Evolutionary conservation across 37 sponge, comb jelly and placozoan species (phyloP).

Genomic region (Aplysina aerophoba): DNA sequence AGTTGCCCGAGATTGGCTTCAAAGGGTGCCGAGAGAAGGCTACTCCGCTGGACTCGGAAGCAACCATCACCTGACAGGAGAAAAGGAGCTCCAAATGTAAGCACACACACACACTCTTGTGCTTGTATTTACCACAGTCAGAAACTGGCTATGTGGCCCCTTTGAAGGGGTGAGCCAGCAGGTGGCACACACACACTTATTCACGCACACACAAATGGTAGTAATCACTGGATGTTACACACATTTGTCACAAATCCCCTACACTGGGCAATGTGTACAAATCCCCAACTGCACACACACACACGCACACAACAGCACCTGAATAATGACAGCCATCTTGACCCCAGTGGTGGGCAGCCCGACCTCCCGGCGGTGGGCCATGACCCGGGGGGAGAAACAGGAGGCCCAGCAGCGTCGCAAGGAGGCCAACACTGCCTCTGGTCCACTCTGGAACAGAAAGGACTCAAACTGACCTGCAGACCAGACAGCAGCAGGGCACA

Average conservation of each 20-base stretch:
- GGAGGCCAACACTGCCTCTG: conserved; percentile 39
- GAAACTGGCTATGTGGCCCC: no score
- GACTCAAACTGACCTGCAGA: conserved; percentile 90
- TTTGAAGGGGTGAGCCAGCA: no score
- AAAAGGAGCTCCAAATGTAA: no score
- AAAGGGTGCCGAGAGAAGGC: conserved; percentile 89
- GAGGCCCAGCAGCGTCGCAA: conserved; percentile 82
- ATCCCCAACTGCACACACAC: no score
- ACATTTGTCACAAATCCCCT: no score
- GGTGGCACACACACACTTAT: no score
- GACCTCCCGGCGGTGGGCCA: conserved; percentile 75
- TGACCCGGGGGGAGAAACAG: conserved; percentile 83
- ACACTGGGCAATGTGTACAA: no score
- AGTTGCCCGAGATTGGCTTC: conserved; percentile 63
- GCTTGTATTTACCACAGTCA: no score
- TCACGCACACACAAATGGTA: not conserved
- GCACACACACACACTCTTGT: no score
- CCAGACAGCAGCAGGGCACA: no score
- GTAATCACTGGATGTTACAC: not conserved
- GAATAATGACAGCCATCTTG: conserved; percentile 86
- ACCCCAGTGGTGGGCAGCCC: conserved; percentile 54
- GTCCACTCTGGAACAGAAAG: conserved; percentile 78
- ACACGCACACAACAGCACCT: no score
- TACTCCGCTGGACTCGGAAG: conserved; percentile 81
- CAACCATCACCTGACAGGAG: conserved; percentile 81